phyloP scores from a whole-genome alignment of 35 echinoderm and acorn worm species.

The Lytechinus pictus region DNA sequence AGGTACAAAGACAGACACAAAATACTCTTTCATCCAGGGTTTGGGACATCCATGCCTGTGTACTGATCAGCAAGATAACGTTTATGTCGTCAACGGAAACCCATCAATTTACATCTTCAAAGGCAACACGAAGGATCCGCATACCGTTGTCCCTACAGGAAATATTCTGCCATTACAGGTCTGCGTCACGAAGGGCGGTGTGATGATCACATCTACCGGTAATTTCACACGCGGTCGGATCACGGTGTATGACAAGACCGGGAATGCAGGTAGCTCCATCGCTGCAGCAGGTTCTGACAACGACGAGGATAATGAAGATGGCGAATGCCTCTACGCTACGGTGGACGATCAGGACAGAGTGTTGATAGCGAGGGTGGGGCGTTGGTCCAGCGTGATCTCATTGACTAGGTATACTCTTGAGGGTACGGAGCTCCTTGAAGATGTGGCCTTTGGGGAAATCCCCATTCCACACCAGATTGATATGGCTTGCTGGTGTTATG shows the following conservation, averaged over 20 bases:
- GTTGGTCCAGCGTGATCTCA: neutral
- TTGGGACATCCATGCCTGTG: neutral
- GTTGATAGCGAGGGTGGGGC: neutral
- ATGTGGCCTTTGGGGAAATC: neutral
- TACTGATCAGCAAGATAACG: neutral
- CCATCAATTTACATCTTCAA: neutral
- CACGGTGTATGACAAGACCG: neutral
- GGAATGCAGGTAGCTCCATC: neutral
- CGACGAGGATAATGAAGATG: neutral
- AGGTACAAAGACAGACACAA: neutral
- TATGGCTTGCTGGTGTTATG: neutral
- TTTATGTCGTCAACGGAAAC: neutral
- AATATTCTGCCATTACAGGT: neutral
- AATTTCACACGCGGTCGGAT: neutral
- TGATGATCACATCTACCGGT: neutral
- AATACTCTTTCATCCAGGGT: neutral
- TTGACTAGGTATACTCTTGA: neutral
- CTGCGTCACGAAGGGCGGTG: neutral
- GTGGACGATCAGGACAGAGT: neutral
- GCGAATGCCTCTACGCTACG: neutral
- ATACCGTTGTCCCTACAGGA: neutral
- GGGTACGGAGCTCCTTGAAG: neutral
- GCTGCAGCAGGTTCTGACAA: neutral
- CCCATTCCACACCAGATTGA: neutral
- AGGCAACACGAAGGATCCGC: neutral